Conservation (phyloP, 2,888 invertebrate genomes). For the Malachius bipustulatus region DNA sequence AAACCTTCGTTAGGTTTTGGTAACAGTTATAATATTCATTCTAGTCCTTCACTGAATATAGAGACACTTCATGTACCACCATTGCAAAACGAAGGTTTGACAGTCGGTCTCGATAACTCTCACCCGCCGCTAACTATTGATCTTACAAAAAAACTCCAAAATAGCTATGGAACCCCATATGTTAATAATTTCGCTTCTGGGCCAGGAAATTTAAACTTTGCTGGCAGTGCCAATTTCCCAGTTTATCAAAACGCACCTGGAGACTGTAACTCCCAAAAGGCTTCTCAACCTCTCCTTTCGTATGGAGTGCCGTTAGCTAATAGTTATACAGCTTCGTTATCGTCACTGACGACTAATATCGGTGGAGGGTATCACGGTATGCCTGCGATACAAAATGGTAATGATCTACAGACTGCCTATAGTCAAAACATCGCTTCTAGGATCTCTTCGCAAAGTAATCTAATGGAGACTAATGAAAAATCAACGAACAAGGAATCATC, state of each 20-base stretch:
- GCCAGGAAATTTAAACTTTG: slow-evolving; percentile 6
- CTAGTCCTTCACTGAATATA: neutral
- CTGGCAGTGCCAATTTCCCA: slow-evolving; percentile 13
- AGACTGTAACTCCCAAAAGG: slow-evolving; percentile 31
- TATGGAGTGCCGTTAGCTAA: slow-evolving; percentile 40
- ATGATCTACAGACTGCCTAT: slow-evolving; percentile 28
- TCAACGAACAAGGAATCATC: slow-evolving; percentile 31
- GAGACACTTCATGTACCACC: slow-evolving; percentile 23
- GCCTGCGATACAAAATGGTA: slow-evolving; percentile 27
- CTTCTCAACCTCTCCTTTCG: slow-evolving; percentile 29
- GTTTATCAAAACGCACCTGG: slow-evolving; percentile 18
- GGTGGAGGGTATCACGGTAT: slow-evolving; percentile 37
- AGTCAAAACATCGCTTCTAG: slow-evolving; percentile 26
- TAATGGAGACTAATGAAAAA: slow-evolving; percentile 20
- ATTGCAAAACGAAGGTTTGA: slow-evolving; percentile 16
- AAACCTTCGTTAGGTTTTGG: slow-evolving; percentile 23
- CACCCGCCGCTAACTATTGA: slow-evolving; percentile 26
- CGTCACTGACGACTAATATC: slow-evolving; percentile 41
- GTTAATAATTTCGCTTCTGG: slow-evolving; percentile 7
- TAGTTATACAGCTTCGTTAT: slow-evolving; percentile 43
- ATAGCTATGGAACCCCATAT: slow-evolving; percentile 13
- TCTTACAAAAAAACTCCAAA: slow-evolving; percentile 21
- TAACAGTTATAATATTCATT: neutral
- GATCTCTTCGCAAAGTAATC: slow-evolving; percentile 20
- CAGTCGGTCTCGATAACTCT: slow-evolving; percentile 25